A percentile compares a stretch with the other conserved stretches of the same genome.
phyloP scores from a whole-genome alignment of 1,140 invertebrate species.

The Drosophila sucinea region DNA sequence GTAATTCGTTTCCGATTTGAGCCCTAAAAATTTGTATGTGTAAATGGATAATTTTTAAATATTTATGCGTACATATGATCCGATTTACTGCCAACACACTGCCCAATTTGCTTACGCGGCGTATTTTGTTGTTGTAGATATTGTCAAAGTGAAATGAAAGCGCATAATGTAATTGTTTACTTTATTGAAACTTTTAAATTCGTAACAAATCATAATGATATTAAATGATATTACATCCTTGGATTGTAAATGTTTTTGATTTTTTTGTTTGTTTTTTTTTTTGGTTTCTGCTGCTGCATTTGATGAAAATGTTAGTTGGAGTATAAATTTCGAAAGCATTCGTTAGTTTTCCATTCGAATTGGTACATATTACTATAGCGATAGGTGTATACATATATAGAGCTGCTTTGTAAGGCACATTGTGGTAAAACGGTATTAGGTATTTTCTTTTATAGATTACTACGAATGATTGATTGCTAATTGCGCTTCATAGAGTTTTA shows the following conservation, averaged over 20 bases:
- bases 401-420: conserved; percentile 69
- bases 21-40: no score
- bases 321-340: conserved; percentile 10
- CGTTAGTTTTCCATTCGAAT: background rate
- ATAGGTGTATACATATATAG: conserved; percentile 29
- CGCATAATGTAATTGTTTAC: conserved; percentile 21
- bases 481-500: conserved; percentile 51
- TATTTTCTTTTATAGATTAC: conserved; percentile 19
- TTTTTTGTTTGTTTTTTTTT: background rate
- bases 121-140: no score
- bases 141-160: no score
- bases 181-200: conserved; percentile 64
- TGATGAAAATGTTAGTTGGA: background rate
- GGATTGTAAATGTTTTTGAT: background rate
- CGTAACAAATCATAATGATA: conserved; percentile 49
- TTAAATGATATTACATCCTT: background rate
- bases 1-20: no score
- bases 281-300: conserved; percentile 5
- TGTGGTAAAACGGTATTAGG: conserved; percentile 38
- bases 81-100: no score
- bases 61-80: no score
- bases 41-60: no score
- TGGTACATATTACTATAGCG: conserved; percentile 19
- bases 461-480: conserved; percentile 61
- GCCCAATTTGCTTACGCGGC: no score